Evolutionary conservation across 2,888 invertebrate genomes (phyloP).

Genomic region (Galerucella calmariensis): DNA sequence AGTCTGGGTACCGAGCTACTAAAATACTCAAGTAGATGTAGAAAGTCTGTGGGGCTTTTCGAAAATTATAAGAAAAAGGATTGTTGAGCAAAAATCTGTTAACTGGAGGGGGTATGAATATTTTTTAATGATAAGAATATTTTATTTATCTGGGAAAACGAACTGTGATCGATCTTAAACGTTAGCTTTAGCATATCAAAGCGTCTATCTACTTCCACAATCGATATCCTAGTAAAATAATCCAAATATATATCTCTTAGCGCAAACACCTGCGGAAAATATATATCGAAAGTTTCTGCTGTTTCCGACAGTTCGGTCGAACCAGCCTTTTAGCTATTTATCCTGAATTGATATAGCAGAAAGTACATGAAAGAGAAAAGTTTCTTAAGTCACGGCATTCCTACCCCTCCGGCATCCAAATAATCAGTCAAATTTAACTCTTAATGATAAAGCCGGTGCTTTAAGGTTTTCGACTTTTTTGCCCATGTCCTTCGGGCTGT

Average conservation of each 20-base stretch:
- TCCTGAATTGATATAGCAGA: constrained; percentile 16
- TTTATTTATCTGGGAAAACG: too few species aligned
- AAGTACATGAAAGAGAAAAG: constrained; percentile 21
- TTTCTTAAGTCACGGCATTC: neutral
- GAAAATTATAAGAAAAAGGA: too few species aligned
- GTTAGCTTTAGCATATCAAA: neutral
- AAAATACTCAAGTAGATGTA: too few species aligned
- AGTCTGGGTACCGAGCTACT: too few species aligned
- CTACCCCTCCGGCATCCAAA: constrained; percentile 28
- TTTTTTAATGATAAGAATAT: too few species aligned
- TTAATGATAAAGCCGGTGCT: constrained; percentile 41
- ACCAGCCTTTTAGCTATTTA: constrained; percentile 15
- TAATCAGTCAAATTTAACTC: constrained; percentile 47
- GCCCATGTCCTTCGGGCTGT: constrained; percentile 42
- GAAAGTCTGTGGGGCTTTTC: too few species aligned
- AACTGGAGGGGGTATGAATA: too few species aligned
- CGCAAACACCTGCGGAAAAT: constrained; percentile 1
- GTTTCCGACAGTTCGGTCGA: constrained; percentile 15
- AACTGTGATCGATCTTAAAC: neutral
- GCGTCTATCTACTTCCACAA: neutral
- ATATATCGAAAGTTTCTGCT: constrained; percentile 10
- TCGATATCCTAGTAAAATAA: neutral
- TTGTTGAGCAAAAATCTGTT: too few species aligned
- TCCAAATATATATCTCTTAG: neutral
- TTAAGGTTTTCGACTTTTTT: constrained; percentile 41